phyloP scores from a whole-genome alignment of 2,113 vertebrate genomes.

The Istiophorus platypterus region DNA sequence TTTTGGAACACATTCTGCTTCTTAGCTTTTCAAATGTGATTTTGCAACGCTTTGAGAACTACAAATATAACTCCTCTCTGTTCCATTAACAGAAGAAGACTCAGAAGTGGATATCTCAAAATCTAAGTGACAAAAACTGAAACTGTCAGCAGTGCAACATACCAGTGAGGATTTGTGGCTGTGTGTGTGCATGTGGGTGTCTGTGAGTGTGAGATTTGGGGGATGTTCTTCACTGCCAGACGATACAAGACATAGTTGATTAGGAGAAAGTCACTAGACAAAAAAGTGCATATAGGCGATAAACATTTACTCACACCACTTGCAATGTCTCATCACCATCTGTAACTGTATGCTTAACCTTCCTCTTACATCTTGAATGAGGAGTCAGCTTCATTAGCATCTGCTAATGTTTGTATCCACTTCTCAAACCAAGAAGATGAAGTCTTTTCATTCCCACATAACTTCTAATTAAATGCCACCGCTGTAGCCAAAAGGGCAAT shows the following conservation, averaged over 20 bases:
- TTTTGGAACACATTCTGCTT: background rate
- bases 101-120: background rate
- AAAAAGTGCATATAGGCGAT: background rate
- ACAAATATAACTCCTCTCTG: background rate
- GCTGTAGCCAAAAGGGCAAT: slow-evolving; percentile 67
- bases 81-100: background rate
- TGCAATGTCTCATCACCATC: background rate
- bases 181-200: background rate
- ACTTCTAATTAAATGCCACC: slow-evolving; percentile 66
- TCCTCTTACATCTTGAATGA: background rate
- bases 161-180: background rate
- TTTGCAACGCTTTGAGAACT: background rate
- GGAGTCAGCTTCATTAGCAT: slow-evolving; percentile 24
- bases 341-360: slow-evolving; percentile 15
- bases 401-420: slow-evolving; percentile 33
- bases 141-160: background rate
- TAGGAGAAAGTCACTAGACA: background rate
- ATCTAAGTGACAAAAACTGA: background rate
- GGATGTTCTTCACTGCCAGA: background rate
- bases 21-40: background rate
- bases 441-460: slow-evolving; percentile 44
- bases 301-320: background rate
- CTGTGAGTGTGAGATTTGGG: background rate
- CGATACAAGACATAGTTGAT: background rate
- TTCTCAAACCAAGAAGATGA: slow-evolving; percentile 45